Evolutionary conservation across 2,888 invertebrate species (phyloP), one percentile per base, ranked within the genome.

Genomic region (Ariolimax columbianus): DNA sequence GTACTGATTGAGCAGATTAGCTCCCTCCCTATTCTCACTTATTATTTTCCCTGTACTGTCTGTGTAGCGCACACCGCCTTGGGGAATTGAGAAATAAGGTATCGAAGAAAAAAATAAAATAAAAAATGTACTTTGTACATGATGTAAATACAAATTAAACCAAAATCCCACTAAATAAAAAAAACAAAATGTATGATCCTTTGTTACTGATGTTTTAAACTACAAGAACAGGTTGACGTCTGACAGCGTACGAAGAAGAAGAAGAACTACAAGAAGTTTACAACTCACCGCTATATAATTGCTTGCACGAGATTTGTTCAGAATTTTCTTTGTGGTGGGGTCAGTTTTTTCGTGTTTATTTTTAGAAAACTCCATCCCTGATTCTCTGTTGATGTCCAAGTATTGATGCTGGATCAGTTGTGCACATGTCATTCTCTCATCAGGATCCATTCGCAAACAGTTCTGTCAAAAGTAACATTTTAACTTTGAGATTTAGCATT

Each of bases 391-490:
- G 72, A 90, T 88, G 73, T 97, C 97, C 95, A 99, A 98, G 94
- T 99, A 98, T 14, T 96, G 96, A 94, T 99, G 99, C 88, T 96
- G 96, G 83, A 98, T 95, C 73, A 99, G 95, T 93, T 98, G 97
- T 89, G 97, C 97, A 94, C 98, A 98, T 1, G 97, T 97, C 97
- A 97, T 97, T 91, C 99, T 95, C 93, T 97, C 96, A 87, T 96
- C 96, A 0, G 99, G 99, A 94, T 99, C 98, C 94, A 98, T 98
- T 94, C 98, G 97, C 89, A 99, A 95, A 94, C 99, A 99, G 96
- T 97, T 97, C 97, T 98, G 95, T 17, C 40, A 38, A 40, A 36
- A 40, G 43, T 63, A 59, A 23, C 7, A 33, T 26, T 0, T 30
- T 51, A 26, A 55, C 36, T 33, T 4, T 33, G 30, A 33, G 3